Percentiles rank a stretch among this genome's conserved stretches.
Conservation (phyloP, 2,797 vertebrate genomes). For the Loris lydekkerianus region DNA sequence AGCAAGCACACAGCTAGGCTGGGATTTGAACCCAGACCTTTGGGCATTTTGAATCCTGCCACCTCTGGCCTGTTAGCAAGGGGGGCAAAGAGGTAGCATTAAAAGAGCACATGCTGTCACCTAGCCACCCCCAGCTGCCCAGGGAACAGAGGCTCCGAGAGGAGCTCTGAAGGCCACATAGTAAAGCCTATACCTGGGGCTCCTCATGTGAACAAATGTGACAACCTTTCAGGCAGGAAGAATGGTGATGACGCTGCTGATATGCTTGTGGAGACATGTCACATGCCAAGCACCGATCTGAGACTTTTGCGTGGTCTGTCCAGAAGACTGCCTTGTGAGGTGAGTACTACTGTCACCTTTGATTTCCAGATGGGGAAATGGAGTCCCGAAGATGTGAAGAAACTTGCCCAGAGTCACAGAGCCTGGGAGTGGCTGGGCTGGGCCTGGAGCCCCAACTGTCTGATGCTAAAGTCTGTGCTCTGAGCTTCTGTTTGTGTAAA, state of each 20-base stretch:
- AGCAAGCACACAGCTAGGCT: not conserved
- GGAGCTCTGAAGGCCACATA: not conserved
- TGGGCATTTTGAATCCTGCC: not conserved
- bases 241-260: accelerated
- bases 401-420: not conserved
- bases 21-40: not conserved
- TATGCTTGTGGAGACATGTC: not conserved
- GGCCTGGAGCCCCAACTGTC: not conserved
- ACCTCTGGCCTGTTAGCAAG: not conserved
- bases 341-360: not conserved
- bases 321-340: not conserved
- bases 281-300: accelerated
- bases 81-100: not conserved
- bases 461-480: not conserved
- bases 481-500: not conserved
- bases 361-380: not conserved
- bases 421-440: not conserved
- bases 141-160: not conserved
- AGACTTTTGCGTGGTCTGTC: not conserved
- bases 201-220: not conserved
- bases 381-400: not conserved
- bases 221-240: not conserved
- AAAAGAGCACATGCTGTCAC: not conserved
- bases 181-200: accelerated
- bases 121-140: not conserved